Evolutionary conservation across 2,113 vertebrate species (phyloP), one percentile per base, ranked within the genome.

Genomic region (Paracanthobrama guichenoti): DNA sequence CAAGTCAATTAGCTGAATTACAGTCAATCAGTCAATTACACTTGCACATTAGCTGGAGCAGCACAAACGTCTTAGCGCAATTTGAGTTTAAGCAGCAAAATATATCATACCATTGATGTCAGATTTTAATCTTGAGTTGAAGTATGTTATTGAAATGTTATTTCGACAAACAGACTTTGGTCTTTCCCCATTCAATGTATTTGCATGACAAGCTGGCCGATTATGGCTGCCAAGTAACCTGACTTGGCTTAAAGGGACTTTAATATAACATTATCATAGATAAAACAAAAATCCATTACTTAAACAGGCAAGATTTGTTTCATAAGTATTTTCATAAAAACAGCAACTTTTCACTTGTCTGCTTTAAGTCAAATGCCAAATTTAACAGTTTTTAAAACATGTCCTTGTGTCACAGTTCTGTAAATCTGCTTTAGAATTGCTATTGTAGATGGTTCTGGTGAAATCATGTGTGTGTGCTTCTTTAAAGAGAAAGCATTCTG

Each of bases 401-500:
- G 1, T 66, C 78, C 18, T 80, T 48, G 44, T 31, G 60, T 62
- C 66, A 50, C n/a, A 67, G 78, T 28, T 35, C 64, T 73, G 10
- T 53, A 42, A 18, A 42, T 22, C 42, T 35, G 35, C 28, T 18
- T 22, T 50, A 57, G 22, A 67, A 76, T 59, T n/a, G 14, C 7
- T 39, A 50, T 20, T 71, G 20, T 78, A 67, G 28, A 57, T 26
- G 59, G 53, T 66, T 75, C 67, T 75, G 75, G 35, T 69, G 8
- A 71, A 53, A 69, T 48, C 46, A 50, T 39, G 67, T 44, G 59
- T 59, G n/a, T 44, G 82, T 86, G 31, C 73, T 57, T 66, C 57
- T 81, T 77, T 81, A 80, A 62, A 76, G 50, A 81, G 79, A 87
- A 80, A 67, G 83, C 79, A 44, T 73, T 57, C 55, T 73, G 73